Percentiles rank a stretch among this genome's conserved stretches.
Evolutionary conservation across 2,888 invertebrate species (phyloP).

Genomic region (Lithophane ornitopus): DNA sequence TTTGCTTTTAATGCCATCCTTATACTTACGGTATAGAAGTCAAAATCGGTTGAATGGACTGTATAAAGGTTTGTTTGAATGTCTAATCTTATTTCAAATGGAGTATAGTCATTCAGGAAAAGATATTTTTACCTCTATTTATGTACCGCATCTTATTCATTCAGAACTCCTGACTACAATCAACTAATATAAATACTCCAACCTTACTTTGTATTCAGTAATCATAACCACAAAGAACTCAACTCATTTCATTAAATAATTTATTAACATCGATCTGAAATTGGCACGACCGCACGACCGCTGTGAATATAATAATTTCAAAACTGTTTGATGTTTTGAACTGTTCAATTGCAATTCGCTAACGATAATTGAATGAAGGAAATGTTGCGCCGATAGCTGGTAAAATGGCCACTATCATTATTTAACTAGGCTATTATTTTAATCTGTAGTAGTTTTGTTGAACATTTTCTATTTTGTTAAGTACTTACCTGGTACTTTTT

Average conservation of each 20-base stretch:
- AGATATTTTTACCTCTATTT: background rate
- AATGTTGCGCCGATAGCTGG: background rate
- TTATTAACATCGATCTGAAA: background rate
- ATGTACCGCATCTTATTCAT: background rate
- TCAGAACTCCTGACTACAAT: background rate
- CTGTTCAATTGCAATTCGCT: slow-evolving; percentile 18
- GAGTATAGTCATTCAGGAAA: no score
- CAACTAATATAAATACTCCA: background rate
- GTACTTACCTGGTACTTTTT: no score
- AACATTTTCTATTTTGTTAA: no score
- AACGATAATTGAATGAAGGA: slow-evolving; percentile 13
- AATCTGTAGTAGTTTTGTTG: no score
- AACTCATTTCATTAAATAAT: slow-evolving; percentile 12
- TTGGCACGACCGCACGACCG: background rate
- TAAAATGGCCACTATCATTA: slow-evolving; percentile 3
- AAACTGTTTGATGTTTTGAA: slow-evolving; percentile 37
- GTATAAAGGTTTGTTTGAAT: no score
- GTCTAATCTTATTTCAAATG: no score
- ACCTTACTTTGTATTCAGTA: slow-evolving; percentile 1
- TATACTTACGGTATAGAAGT: no score
- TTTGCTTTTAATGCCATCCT: no score
- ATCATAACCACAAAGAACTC: background rate
- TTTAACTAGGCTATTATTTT: no score
- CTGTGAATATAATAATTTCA: slow-evolving; percentile 34
- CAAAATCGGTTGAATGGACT: no score